Evolutionary conservation across 2,888 invertebrate genomes (phyloP).

Genomic region (Ischnus inquisitorius): DNA sequence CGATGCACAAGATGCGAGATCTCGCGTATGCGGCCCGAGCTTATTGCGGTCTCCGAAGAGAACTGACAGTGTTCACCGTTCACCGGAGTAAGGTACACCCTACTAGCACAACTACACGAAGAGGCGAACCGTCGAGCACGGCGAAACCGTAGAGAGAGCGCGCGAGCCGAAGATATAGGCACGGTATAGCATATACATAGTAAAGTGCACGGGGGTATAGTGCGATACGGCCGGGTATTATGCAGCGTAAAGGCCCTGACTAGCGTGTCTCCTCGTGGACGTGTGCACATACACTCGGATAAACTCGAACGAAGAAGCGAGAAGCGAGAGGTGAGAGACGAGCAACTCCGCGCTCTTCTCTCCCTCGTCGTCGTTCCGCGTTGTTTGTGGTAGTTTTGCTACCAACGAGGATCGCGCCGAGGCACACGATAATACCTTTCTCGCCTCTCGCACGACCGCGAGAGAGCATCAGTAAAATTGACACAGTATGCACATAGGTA

Average conservation of each 20-base stretch:
- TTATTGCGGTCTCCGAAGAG: constrained; percentile 79
- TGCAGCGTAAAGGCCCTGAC: background rate
- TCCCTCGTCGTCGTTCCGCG: constrained; percentile 22
- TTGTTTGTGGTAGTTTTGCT: constrained; percentile 30
- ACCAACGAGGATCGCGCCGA: constrained; percentile 39
- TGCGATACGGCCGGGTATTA: constrained; percentile 15
- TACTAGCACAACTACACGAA: constrained; percentile 70
- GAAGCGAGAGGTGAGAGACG: constrained; percentile 56
- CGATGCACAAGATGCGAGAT: constrained; percentile 65
- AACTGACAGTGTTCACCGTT: constrained; percentile 82
- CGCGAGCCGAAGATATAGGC: constrained; percentile 33
- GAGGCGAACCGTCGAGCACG: constrained; percentile 30
- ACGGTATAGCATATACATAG: constrained; percentile 30
- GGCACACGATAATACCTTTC: constrained; percentile 51
- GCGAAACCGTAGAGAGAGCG: constrained; percentile 26
- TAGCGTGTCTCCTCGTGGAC: too few species aligned
- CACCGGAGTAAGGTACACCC: constrained; percentile 81
- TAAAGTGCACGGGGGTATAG: constrained; percentile 46
- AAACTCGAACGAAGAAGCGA: constrained; percentile 44
- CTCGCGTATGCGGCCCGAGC: constrained; percentile 78
- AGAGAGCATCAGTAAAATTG: constrained; percentile 45
- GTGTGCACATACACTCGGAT: constrained; percentile 37
- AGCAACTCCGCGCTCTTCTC: constrained; percentile 31
- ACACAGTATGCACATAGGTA: constrained; percentile 2
- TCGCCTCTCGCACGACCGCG: constrained; percentile 38